Base-by-base conservation (phyloP, 1,140 invertebrate species). In the Cotesia vestalis region DNA sequence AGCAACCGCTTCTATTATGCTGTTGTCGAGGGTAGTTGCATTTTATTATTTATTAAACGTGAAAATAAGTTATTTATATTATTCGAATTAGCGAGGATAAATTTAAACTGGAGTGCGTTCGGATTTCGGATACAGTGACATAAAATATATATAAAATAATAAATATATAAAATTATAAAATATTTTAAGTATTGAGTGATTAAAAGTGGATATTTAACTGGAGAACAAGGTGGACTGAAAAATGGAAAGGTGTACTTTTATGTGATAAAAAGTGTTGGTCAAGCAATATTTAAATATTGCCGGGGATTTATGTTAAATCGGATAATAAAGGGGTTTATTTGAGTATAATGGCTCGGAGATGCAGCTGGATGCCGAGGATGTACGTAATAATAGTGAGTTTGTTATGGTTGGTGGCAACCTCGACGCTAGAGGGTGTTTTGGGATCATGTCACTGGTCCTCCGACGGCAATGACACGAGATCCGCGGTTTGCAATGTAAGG, bases 401-500 rank as follows among this genome's bases (percentile, higher is more conserved):
- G 53, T 76, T 78, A 64, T 74, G 66, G 34, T 27, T 77, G 11
- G 51, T 73, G 8, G 52, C 66, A 51, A 74, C 72, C 38, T 67
- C n/a, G 38, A 46, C 67, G 11, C 55, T 67, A 14, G 70, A 67
- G 11, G 72, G 76, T 51, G 78, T 61, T 6, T 55, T 82, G 75
- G 79, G 87, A 85, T 81, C 90, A 85, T 89, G 89, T 84, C 82
- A 84, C 71, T 91, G 90, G 89, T 82, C 86, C 61, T 83, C 85
- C 84, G 89, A 90, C 79, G 90, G 90, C 75, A 90, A 91, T 76
- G 90, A 89, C 52, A 90, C 88, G 27, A 86, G 87, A 4, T 84
- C 89, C 52, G 91, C 92, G 12, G 86, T 90, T 35, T 95, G 94
- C 80, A 88, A 88, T 70, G 84, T 94, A 35, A 87, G 92, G n/a